These are phyloP conservation scores for Drosophila ohnishii DNA, from an alignment of 1,140 invertebrate species.

Conservation along the genomic window DNA sequence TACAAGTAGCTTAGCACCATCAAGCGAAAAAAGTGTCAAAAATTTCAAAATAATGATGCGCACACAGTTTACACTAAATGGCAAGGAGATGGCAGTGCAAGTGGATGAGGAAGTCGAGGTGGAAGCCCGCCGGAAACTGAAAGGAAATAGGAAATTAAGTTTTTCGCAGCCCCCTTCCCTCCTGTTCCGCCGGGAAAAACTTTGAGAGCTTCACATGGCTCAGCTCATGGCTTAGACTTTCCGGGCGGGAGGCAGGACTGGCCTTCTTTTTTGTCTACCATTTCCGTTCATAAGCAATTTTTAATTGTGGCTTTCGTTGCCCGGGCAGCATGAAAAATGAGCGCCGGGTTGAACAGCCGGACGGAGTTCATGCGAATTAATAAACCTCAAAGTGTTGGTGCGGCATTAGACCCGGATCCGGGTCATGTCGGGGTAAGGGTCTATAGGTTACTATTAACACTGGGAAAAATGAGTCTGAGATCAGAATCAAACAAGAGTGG, in stretches of 20 bases:
- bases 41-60: conserved; percentile 80
- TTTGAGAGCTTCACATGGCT: conserved; percentile 57
- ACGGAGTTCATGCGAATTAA: conserved; percentile 77
- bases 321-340: conserved; percentile 72
- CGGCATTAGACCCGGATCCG: conserved; percentile 34
- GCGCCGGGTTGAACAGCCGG: conserved; percentile 40
- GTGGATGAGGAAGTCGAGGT: conserved; percentile 7
- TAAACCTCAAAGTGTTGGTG: conserved; percentile 65
- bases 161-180: conserved; percentile 24
- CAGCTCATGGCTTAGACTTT: conserved; percentile 29
- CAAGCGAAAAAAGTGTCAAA: conserved; percentile 74
- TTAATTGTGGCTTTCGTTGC: conserved; percentile 75
- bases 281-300: conserved; percentile 80
- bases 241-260: not conserved
- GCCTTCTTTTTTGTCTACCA: conserved; percentile 48
- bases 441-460: not conserved
- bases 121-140: conserved; percentile 33
- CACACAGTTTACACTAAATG: conserved; percentile 76
- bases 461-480: not conserved
- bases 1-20: conserved; percentile 77
- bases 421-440: conserved; percentile 4
- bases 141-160: conserved; percentile 75
- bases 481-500: too few relatives aligned
- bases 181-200: conserved; percentile 35
- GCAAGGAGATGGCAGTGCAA: conserved; percentile 9